Base-by-base conservation (phyloP, 2,888 invertebrate genomes). In the Imbricaverruca yamaguchii region DNA sequence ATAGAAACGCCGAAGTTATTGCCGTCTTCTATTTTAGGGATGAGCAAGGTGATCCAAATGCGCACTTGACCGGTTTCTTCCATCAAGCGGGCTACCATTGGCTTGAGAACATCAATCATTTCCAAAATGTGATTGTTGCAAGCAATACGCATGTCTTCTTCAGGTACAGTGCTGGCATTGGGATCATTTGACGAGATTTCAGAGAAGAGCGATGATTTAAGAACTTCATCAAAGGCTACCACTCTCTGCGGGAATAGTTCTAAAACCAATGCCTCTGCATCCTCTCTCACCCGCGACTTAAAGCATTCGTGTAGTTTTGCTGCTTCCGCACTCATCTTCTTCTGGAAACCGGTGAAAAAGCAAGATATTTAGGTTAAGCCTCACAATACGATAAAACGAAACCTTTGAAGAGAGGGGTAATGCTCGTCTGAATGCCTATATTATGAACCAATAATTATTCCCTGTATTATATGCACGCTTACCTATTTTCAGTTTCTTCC, bases 1-100 rank as follows among this genome's bases (percentile, higher is more conserved):
- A 98, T 95, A 82, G 97, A 97, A 4, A 98, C 98, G 74, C 98
- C 98, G 89, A 99, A 98, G 87, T 99, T 98, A 88, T 98, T 98
- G 81, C 98, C 98, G 87, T 98, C 98, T 89, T 98, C 98, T 85
- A 98, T 98, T 90, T 97, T 96, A 6, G 98, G 98, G 87, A 98
- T 98, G 91, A 97, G 93, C 87, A 97, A 96, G 11, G 96, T 95
- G 85, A 98, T 95, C 98, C 98, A 98, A 97, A 98, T 96, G 90
- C 97, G 97, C 84, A 96, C 89, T 91, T 96, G 88, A 55, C 74
- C 55, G 4, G 74, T 74, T 18, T 74, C 74, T 21, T 55, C 21
- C 53, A 74, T 8, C 74, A 74, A 21, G 23, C 74, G 74, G 21
- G 74, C 18, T 21, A 74, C 74, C 74, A 74, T 74, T 1, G 74